Evolutionary conservation across 2,888 invertebrate species (phyloP).

Genomic region (Chrysotoxum bicinctum): DNA sequence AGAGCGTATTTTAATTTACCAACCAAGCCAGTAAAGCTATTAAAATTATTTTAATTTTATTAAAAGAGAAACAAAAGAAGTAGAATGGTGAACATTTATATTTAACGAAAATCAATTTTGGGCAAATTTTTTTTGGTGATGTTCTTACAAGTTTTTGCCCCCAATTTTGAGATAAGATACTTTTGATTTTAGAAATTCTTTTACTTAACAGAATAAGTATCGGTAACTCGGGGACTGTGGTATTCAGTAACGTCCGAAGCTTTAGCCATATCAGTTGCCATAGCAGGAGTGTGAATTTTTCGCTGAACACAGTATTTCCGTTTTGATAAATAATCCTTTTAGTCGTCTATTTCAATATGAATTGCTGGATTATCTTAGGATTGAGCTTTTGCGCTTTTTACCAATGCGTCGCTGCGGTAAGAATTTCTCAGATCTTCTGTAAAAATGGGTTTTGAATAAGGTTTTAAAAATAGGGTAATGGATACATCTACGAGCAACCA

Average conservation of each 20-base stretch:
- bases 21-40: constrained; percentile 25
- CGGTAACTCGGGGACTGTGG: constrained; percentile 4
- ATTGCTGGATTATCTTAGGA: constrained; percentile 51
- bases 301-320: not conserved
- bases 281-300: not conserved
- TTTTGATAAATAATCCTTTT: not conserved
- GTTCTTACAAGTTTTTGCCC: constrained; percentile 34
- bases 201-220: constrained; percentile 54
- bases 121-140: not conserved
- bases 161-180: constrained; percentile 11
- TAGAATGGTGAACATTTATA: constrained; percentile 12
- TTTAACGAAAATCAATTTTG: constrained; percentile 20
- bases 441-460: not conserved
- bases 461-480: constrained; percentile 25
- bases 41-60: constrained; percentile 60
- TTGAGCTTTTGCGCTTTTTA: constrained; percentile 47
- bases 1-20: constrained; percentile 21
- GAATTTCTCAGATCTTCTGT: not conserved
- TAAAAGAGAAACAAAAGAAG: constrained; percentile 3
- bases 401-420: constrained; percentile 52
- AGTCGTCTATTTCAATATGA: constrained; percentile 28
- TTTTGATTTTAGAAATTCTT: constrained; percentile 24
- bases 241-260: constrained; percentile 44
- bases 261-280: constrained; percentile 32
- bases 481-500: constrained; percentile 49